These are phyloP conservation scores for Macheiramphus alcinus DNA, from an alignment of 2,113 vertebrate species.

Conservation along the genomic window DNA sequence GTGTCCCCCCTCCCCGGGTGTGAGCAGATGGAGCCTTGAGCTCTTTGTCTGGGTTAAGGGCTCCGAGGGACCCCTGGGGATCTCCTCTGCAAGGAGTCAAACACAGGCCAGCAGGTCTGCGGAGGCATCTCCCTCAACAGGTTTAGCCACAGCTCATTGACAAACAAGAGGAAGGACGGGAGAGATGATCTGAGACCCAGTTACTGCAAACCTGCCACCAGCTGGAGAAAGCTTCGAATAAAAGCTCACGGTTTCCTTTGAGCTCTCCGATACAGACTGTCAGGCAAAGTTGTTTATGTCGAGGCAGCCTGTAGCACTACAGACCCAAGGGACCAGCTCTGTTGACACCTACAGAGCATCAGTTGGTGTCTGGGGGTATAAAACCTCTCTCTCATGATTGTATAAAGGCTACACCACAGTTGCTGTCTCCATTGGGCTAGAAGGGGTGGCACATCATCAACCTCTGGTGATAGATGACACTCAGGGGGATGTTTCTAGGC, in stretches of 20 bases:
- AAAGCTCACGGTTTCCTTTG: neutral
- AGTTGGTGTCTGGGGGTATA: neutral
- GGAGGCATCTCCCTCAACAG: neutral
- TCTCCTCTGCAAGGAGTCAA: neutral
- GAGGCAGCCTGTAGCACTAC: neutral
- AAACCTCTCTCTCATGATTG: neutral
- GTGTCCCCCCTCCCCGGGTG: neutral
- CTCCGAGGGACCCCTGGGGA: neutral
- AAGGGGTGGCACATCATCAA: neutral
- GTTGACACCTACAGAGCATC: neutral
- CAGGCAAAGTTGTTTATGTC: neutral
- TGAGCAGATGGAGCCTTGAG: neutral
- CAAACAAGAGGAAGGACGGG: neutral
- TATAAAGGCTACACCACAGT: neutral
- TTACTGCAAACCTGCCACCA: conserved; percentile 10
- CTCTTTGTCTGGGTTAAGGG: neutral
- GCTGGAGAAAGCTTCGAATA: neutral
- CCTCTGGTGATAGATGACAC: neutral
- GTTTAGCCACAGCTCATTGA: neutral
- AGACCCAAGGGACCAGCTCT: neutral
- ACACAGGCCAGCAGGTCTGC: neutral
- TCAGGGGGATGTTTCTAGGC: neutral
- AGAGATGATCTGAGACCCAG: neutral
- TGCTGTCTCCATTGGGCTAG: accelerated
- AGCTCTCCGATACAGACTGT: neutral